phyloP scores from a whole-genome alignment of 2,113 vertebrate species.

The Lepus americanus region DNA sequence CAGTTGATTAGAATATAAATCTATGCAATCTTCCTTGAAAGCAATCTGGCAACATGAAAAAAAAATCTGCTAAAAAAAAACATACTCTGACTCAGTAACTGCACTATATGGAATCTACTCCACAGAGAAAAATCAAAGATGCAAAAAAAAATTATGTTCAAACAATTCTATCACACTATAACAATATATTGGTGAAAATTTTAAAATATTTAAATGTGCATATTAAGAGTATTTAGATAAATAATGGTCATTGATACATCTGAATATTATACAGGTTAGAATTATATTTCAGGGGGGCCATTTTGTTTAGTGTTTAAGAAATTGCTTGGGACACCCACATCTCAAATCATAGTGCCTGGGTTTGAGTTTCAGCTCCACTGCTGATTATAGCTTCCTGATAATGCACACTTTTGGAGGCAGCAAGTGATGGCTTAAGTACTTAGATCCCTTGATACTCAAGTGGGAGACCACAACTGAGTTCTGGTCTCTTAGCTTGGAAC shows the following conservation, averaged over 20 bases:
- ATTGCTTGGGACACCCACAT: too few relatives aligned
- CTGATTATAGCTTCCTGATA: too few relatives aligned
- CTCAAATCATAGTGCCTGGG: too few relatives aligned
- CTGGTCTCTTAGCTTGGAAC: too few relatives aligned
- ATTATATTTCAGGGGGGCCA: background rate
- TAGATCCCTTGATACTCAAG: too few relatives aligned
- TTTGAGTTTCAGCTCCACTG: too few relatives aligned
- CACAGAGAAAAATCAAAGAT: slow-evolving; percentile 3
- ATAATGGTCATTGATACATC: background rate
- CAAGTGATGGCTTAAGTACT: too few relatives aligned
- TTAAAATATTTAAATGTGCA: background rate
- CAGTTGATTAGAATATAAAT: background rate
- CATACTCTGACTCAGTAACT: slow-evolving; percentile 5
- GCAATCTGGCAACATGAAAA: slow-evolving; percentile 39
- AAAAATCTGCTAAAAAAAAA: slow-evolving; percentile 1
- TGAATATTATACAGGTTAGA: slow-evolving; percentile 18
- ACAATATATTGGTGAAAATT: background rate
- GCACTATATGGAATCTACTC: slow-evolving; percentile 3
- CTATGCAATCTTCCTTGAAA: slow-evolving; percentile 31
- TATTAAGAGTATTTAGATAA: slow-evolving; percentile 28
- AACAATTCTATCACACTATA: background rate
- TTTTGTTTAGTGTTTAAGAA: too few relatives aligned
- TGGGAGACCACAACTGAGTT: too few relatives aligned
- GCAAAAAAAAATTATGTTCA: background rate
- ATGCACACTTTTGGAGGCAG: too few relatives aligned